A percentile compares a stretch with the other conserved stretches of the same genome.
Evolutionary conservation across 1,140 invertebrate genomes (phyloP).

Genomic region (Asbolus verrucosus): DNA sequence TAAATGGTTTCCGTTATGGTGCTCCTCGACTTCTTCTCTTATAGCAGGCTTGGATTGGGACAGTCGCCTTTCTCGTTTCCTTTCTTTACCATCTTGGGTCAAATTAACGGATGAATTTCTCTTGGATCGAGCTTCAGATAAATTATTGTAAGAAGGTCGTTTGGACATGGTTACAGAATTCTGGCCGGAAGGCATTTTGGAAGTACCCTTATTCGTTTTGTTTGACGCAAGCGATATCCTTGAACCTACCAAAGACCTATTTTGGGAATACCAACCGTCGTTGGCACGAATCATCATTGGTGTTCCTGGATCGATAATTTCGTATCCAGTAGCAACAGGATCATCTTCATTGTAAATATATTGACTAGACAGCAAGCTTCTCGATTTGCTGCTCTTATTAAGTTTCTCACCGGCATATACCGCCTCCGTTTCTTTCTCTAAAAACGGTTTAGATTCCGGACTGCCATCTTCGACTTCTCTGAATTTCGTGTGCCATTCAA

Average conservation of each 20-base stretch:
- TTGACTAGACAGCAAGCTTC: conserved; percentile 71
- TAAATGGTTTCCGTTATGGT: conserved; percentile 61
- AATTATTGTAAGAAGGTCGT: conserved; percentile 53
- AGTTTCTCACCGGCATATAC: conserved; percentile 65
- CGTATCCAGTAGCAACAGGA: conserved; percentile 70
- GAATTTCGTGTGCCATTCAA: conserved; percentile 70
- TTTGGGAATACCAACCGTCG: conserved; percentile 71
- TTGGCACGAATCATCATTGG: conserved; percentile 76
- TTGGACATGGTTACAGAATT: conserved; percentile 53
- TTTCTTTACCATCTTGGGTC: conserved; percentile 45
- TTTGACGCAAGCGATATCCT: conserved; percentile 64
- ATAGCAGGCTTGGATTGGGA: conserved; percentile 65
- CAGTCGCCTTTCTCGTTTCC: conserved; percentile 65
- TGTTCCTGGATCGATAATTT: conserved; percentile 73
- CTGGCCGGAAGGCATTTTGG: conserved; percentile 43
- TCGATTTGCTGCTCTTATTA: conserved; percentile 26
- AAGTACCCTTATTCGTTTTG: conserved; percentile 46
- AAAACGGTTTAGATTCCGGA: conserved; percentile 30
- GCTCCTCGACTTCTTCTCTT: conserved; percentile 67
- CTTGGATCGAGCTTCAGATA: conserved; percentile 61
- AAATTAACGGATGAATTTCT: conserved; percentile 65
- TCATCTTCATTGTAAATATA: conserved; percentile 77
- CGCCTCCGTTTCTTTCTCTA: conserved; percentile 59
- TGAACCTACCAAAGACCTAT: conserved; percentile 67
- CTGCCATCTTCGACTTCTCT: conserved; percentile 41